A percentile compares a stretch with the other conserved stretches of the same genome.
Evolutionary conservation across 2,888 invertebrate genomes (phyloP).

Genomic region (Ecliptopera silaceata): DNA sequence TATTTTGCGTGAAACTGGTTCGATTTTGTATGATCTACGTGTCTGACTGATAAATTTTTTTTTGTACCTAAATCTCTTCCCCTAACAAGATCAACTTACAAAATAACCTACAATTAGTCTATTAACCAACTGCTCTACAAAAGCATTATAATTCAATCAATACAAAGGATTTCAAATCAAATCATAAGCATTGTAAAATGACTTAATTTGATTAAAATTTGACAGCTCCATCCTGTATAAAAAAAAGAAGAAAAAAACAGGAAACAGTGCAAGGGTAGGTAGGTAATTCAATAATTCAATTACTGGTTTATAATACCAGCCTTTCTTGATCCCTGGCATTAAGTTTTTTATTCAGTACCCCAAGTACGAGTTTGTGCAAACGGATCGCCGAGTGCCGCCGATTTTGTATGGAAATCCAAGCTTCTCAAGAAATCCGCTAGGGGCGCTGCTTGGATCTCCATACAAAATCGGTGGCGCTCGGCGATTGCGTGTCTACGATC

Average conservation of each 20-base stretch:
- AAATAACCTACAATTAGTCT: constrained; percentile 25
- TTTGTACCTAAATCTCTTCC: not conserved
- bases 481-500: too few relatives aligned
- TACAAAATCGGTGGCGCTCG: too few relatives aligned
- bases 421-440: too few relatives aligned
- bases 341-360: constrained; percentile 11
- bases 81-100: constrained; percentile 14
- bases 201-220: constrained; percentile 80
- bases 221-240: constrained; percentile 68
- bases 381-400: too few relatives aligned
- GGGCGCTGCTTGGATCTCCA: too few relatives aligned
- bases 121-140: constrained; percentile 19
- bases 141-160: constrained; percentile 24
- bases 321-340: constrained; percentile 40
- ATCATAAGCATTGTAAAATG: constrained; percentile 67
- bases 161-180: constrained; percentile 40
- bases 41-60: too few relatives aligned
- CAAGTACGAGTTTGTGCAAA: too few relatives aligned
- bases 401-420: too few relatives aligned
- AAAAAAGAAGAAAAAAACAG: constrained; percentile 58
- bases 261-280: constrained; percentile 53
- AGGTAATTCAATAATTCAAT: constrained; percentile 57
- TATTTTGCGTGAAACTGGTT: too few relatives aligned
- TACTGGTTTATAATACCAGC: constrained; percentile 51
- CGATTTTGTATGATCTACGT: too few relatives aligned